Evolutionary conservation across 2,888 invertebrate genomes (phyloP).

Genomic region (Tetragonula carbonaria): DNA sequence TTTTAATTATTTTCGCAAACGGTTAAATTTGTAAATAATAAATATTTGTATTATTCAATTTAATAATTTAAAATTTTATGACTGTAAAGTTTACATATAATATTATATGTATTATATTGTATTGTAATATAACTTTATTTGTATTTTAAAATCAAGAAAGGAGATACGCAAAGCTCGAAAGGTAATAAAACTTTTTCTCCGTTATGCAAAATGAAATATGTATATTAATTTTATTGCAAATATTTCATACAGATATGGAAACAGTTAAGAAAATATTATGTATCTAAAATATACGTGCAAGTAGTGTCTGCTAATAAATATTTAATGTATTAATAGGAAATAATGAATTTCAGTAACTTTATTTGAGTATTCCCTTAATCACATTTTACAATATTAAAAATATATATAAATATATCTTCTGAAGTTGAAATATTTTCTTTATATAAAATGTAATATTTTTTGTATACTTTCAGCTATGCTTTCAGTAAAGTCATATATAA

Average conservation of each 20-base stretch:
- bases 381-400: slow-evolving; percentile 4
- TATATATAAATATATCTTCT: not conserved
- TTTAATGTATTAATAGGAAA: slow-evolving; percentile 54
- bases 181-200: slow-evolving; percentile 9
- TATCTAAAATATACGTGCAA: slow-evolving; percentile 57
- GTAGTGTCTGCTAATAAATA: slow-evolving; percentile 46
- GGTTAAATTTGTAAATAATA: slow-evolving; percentile 22
- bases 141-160: slow-evolving; percentile 2
- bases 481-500: slow-evolving; percentile 14
- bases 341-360: slow-evolving; percentile 36
- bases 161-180: not conserved
- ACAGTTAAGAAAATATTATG: slow-evolving; percentile 44
- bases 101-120: slow-evolving; percentile 3
- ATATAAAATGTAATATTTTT: slow-evolving; percentile 7
- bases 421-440: not conserved
- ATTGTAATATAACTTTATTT: slow-evolving; percentile 27
- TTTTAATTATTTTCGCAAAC: slow-evolving; percentile 8
- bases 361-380: not conserved
- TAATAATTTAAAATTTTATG: slow-evolving; percentile 19
- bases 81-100: slow-evolving; percentile 5
- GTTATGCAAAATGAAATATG: slow-evolving; percentile 44
- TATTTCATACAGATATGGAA: slow-evolving; percentile 53
- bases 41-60: slow-evolving; percentile 27
- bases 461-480: slow-evolving; percentile 32
- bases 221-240: slow-evolving; percentile 63